Evolutionary conservation across 2,113 vertebrate species (phyloP), one percentile per base, ranked within the genome.

Genomic region (Poeciliopsis turrubarensis): DNA sequence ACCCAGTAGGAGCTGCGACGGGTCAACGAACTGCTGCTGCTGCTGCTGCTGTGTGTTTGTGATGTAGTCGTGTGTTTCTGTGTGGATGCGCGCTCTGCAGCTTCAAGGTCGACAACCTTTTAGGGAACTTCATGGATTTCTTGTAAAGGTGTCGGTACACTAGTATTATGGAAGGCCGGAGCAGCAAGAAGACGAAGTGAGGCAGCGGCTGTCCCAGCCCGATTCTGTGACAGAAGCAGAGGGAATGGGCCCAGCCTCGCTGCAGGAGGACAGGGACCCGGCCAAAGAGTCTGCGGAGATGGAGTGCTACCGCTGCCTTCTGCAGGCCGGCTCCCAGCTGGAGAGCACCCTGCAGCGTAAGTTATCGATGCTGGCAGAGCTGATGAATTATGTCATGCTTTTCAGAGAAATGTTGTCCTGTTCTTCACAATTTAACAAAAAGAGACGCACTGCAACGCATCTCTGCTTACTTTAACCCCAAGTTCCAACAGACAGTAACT

Each of bases 271-370:
- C 75, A 89, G 80, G 44, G 79, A 90, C 71, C 60, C 29, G 64
- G 72, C 84, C 83, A 84, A 81, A 79, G 76, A 90, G 75, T 89
- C 95, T 8, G 90, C 92, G 47, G 94, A 95, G 79, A 96, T 96
- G 94, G 94, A 95, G 89, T 92, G 93, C 80, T 96, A 96, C 88
- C 95, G 92, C 83, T 88, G 92, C 90, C 94, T 97, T 69, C 92
- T 96, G 91, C 95, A 94, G 78, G 92, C 94, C 17, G 93, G 94
- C 84, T 95, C 94, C 27, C 89, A 94, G 91, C 94, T 96, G 41
- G 91, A 95, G 88, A 91, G 86, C 85, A 93, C 90, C 54, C 91
- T 89, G 89, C 94, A 95, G 91, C 92, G 96, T 97, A 89, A 95
- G 96, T 93, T 77, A 80, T 32, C 22, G 31, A 75, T 30, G 30